Conservation (phyloP, 2,113 vertebrate species). For the Gyps fulvus region DNA sequence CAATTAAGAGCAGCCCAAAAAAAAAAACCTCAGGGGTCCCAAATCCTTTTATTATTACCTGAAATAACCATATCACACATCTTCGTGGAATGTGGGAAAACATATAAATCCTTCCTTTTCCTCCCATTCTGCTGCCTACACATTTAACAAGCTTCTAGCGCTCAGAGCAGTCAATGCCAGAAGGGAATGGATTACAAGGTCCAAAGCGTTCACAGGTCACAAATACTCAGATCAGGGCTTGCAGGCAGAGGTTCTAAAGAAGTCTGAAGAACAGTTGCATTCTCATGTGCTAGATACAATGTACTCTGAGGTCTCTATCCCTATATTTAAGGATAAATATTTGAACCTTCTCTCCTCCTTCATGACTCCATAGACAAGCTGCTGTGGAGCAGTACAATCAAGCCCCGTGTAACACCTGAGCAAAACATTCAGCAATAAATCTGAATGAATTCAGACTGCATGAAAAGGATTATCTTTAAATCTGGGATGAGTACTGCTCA, state of each 20-base stretch:
- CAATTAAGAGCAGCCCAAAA: neutral
- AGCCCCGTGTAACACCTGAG: neutral
- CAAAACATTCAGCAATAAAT: neutral
- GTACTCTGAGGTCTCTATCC: neutral
- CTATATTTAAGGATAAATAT: neutral
- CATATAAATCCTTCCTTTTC: neutral
- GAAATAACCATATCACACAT: neutral
- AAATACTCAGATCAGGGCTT: neutral
- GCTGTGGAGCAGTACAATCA: neutral
- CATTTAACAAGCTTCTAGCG: neutral
- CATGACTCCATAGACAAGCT: neutral
- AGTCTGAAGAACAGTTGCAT: neutral
- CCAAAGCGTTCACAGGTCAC: neutral
- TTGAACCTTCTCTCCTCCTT: neutral
- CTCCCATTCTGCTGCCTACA: neutral
- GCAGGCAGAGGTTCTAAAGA: neutral
- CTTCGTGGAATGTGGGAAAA: neutral
- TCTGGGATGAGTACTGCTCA: neutral
- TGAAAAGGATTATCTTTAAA: neutral
- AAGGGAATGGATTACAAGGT: neutral
- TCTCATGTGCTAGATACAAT: neutral
- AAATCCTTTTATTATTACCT: neutral
- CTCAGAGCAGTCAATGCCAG: neutral
- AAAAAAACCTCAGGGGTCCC: neutral
- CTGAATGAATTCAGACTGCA: neutral